Evolutionary conservation across 2,888 invertebrate genomes (phyloP).

Genomic region (Lasioglossum zephyrum): DNA sequence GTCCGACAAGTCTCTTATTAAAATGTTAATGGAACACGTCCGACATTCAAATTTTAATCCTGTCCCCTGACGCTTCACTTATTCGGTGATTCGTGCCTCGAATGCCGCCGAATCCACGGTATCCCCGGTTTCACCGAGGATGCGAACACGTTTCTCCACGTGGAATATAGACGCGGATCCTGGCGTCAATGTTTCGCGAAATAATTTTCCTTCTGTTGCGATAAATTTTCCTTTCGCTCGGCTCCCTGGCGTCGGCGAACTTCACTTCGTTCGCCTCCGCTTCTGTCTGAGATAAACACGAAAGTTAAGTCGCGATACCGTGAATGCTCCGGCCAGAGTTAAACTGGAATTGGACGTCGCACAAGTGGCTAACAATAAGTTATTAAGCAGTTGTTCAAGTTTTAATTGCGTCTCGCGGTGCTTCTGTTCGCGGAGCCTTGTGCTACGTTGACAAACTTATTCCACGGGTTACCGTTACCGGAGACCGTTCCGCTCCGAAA

Average conservation of each 20-base stretch:
- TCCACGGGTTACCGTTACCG: conserved; percentile 61
- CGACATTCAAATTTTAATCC: background rate
- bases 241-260: conserved; percentile 21
- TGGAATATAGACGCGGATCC: background rate
- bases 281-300: conserved; percentile 60
- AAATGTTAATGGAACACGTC: conserved; percentile 34
- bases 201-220: conserved; percentile 44
- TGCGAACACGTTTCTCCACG: background rate
- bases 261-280: conserved; percentile 37
- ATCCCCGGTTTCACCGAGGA: background rate
- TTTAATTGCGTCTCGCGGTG: conserved; percentile 77
- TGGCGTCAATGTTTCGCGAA: background rate
- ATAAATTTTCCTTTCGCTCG: conserved; percentile 54
- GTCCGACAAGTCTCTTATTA: conserved; percentile 9
- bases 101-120: background rate
- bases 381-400: conserved; percentile 79
- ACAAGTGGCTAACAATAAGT: conserved; percentile 76
- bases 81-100: background rate
- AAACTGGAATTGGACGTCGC: conserved; percentile 75
- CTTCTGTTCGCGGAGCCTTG: conserved; percentile 45
- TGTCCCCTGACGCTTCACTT: background rate
- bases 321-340: conserved; percentile 69
- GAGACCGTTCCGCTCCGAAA: conserved; percentile 35
- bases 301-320: conserved; percentile 63
- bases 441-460: conserved; percentile 73